These are phyloP conservation scores for Macrotrachela quadricornifera DNA, from an alignment of 1,140 invertebrate genomes.

Conservation along the genomic window DNA sequence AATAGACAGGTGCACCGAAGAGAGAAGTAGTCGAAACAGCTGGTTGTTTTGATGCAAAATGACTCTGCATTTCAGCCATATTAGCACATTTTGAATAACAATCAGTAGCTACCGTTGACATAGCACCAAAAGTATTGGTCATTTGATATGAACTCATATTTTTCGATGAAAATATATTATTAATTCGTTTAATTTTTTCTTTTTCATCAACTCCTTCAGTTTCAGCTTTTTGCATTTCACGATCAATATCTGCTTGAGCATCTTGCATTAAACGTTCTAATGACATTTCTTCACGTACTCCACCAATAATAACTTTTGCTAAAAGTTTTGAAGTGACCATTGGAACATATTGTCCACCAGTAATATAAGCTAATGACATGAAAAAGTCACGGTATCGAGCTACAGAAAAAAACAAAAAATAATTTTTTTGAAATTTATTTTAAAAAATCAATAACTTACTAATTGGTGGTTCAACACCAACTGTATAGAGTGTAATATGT, in stretches of 20 bases:
- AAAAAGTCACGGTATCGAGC: constrained; percentile 21
- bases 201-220: constrained; percentile 4
- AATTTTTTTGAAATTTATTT: too few species aligned
- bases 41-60: too few species aligned
- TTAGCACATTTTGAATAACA: too few species aligned
- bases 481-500: constrained; percentile 17
- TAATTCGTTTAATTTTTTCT: neutral
- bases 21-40: too few species aligned
- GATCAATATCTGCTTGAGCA: constrained; percentile 14
- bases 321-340: constrained; percentile 13
- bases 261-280: constrained; percentile 17
- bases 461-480: constrained; percentile 18
- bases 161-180: neutral
- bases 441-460: too few species aligned
- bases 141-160: too few species aligned
- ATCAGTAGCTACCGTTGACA: too few species aligned
- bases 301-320: constrained; percentile 16
- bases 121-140: too few species aligned
- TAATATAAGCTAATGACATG: constrained; percentile 16
- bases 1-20: too few species aligned
- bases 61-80: too few species aligned
- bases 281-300: constrained; percentile 19
- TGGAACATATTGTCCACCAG: constrained; percentile 22
- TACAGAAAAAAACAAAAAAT: too few species aligned
- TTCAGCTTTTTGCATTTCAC: constrained; percentile 6